Base-by-base conservation (phyloP, 1,140 invertebrate genomes). In the Aphaenogaster floridana region DNA sequence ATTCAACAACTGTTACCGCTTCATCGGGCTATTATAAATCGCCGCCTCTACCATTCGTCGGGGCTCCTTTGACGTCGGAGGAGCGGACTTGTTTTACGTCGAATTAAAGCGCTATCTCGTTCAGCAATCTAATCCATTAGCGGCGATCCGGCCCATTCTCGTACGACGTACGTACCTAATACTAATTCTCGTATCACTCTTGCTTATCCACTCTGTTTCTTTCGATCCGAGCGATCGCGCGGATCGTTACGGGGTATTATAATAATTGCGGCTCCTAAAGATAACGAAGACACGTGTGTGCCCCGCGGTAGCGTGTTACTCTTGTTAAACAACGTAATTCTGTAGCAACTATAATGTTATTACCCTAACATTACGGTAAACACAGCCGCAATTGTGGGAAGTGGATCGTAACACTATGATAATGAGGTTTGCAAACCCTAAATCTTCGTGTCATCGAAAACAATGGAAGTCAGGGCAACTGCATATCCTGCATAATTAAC, bases 391-490 rank as follows among this genome's bases (percentile, higher is more conserved):
- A 39, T 42, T 76, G 50, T 77, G 69, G 61, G 66, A 86, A 77
- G 69, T 88, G 86, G 84, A 74, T 57, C 66, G 61, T 78, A 57
- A 85, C 63, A 52, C 54, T 86, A 88, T 85, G 80, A 45, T 84
- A 86, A 88, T 85, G 86, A 71, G 81, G 45, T 84, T 61, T 74
- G 80, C 80, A 84, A 76, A 74, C 80, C 80, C 54, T 84, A 84
- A 84, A 84, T 84, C 80, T 84, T 54, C 80, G 80, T 83, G 80
- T 83, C 80, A 61, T 84, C 80, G 80, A 74, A 84, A 74, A 84
- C 80, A 84, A 84, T 84, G 69, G 80, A 48, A 71, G 69, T 34
- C 69, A 2, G 54, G 34, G 80, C 80, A 71, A 15, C 34, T 61
- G 66, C 66, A 28, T 52, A 72, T 83, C 69, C 80, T 74, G 52